phyloP scores from a whole-genome alignment of 2,797 vertebrate species.

The Neosalanx taihuensis region DNA sequence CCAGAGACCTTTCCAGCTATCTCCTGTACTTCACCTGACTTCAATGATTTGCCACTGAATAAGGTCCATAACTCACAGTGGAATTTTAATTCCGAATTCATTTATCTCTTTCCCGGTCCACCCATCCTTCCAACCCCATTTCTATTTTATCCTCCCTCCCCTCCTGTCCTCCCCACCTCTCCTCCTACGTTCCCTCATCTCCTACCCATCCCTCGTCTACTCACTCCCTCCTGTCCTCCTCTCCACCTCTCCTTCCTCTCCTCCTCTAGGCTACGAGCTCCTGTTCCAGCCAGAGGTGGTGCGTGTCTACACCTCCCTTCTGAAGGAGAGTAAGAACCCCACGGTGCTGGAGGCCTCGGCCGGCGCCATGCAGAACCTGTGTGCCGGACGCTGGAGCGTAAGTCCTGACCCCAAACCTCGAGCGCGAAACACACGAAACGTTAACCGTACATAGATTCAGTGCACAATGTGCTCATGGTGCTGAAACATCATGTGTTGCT shows the following conservation, averaged over 20 bases:
- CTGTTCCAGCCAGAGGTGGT: slow-evolving; percentile 94
- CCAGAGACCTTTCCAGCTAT: neutral
- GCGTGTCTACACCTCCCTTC: slow-evolving; percentile 88
- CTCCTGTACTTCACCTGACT: neutral
- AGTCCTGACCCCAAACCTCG: slow-evolving; percentile 42
- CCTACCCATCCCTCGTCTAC: neutral
- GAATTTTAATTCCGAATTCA: neutral
- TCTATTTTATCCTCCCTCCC: neutral
- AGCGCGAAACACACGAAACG: neutral
- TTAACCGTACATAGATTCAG: neutral
- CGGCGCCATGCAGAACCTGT: slow-evolving; percentile 94
- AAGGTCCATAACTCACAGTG: neutral
- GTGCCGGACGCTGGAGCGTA: slow-evolving; percentile 93
- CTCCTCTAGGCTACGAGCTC: slow-evolving; percentile 84
- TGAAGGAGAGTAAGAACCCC: slow-evolving; percentile 88
- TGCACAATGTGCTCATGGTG: no score
- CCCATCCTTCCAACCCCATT: neutral
- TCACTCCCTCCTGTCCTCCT: neutral
- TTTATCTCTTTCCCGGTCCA: neutral
- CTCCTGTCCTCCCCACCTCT: neutral
- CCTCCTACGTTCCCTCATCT: slow-evolving; percentile 6
- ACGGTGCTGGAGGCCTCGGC: slow-evolving; percentile 91
- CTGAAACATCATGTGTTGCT: neutral
- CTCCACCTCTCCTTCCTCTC: neutral
- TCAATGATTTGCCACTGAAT: neutral